phyloP scores from a whole-genome alignment of 2,888 invertebrate genomes.

The Pollenia griseotomentosa region DNA sequence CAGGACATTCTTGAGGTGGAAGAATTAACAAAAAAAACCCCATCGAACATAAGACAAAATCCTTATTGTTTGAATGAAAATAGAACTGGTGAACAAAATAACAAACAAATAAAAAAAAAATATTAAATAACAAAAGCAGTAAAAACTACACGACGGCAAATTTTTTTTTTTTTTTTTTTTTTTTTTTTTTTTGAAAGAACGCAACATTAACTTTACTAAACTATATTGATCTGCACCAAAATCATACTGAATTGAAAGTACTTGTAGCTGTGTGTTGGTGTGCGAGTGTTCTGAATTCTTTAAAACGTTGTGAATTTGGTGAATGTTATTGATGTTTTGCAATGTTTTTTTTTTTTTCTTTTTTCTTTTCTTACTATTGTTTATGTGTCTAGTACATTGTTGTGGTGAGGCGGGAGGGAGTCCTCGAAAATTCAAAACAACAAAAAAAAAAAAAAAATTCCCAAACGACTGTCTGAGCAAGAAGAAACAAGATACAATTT shows the following conservation, averaged over 20 bases:
- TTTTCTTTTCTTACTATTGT: not conserved
- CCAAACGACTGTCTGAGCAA: not conserved
- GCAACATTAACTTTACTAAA: slow-evolving; percentile 57
- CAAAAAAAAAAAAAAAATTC: not conserved
- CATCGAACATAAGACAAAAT: slow-evolving; percentile 28
- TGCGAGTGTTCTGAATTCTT: not conserved
- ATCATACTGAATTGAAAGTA: not conserved
- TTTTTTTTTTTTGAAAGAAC: not conserved
- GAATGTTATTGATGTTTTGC: slow-evolving; percentile 57
- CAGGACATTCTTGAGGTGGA: slow-evolving; percentile 48
- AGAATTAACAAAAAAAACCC: not conserved
- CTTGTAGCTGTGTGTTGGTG: not conserved
- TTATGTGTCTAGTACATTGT: slow-evolving; percentile 1
- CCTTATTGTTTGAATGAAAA: slow-evolving; percentile 44
- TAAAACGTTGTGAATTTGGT: slow-evolving; percentile 28
- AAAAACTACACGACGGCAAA: slow-evolving; percentile 49
- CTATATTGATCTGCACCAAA: slow-evolving; percentile 17
- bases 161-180: not conserved
- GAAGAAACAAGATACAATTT: slow-evolving; percentile 8
- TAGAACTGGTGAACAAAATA: slow-evolving; percentile 12
- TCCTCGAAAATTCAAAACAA: slow-evolving; percentile 11
- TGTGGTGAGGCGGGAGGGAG: not conserved
- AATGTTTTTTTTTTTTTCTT: slow-evolving; percentile 9
- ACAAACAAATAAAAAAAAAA: not conserved
- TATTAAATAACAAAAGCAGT: slow-evolving; percentile 20